Conservation (phyloP, 2,888 invertebrate genomes). For the Spodoptera exigua region DNA sequence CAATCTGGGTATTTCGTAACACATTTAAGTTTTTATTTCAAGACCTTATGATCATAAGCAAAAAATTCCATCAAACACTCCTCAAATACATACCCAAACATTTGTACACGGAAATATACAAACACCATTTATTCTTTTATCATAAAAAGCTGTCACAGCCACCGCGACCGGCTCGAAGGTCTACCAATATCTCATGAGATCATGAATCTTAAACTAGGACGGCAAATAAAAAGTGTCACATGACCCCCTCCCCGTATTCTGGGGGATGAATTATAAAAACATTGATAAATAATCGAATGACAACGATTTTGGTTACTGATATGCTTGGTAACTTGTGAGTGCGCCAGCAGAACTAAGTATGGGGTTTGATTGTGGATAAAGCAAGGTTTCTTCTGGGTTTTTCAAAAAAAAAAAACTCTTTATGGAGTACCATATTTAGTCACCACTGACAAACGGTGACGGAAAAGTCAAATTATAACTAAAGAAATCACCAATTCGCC, state of each 20-base stretch:
- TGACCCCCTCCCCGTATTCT: slow-evolving; percentile 59
- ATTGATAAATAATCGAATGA: slow-evolving; percentile 82
- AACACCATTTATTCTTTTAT: slow-evolving; percentile 58
- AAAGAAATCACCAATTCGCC: too few species aligned
- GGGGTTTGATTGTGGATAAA: too few species aligned
- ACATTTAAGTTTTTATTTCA: too few species aligned
- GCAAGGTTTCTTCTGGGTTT: too few species aligned
- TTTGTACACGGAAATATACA: slow-evolving; percentile 28
- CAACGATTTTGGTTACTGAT: slow-evolving; percentile 34
- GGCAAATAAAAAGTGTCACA: slow-evolving; percentile 81
- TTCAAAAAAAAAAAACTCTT: too few species aligned
- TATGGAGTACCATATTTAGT: too few species aligned
- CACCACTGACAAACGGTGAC: too few species aligned
- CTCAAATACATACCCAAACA: slow-evolving; percentile 12
- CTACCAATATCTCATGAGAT: slow-evolving; percentile 79
- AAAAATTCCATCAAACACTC: background rate
- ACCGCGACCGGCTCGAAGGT: slow-evolving; percentile 44
- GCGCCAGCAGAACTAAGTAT: too few species aligned
- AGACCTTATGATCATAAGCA: too few species aligned
- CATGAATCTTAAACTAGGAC: slow-evolving; percentile 85
- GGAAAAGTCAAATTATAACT: too few species aligned
- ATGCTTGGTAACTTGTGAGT: too few species aligned
- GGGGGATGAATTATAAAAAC: slow-evolving; percentile 83
- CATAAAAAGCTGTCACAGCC: slow-evolving; percentile 61
- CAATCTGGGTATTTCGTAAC: too few species aligned